Percentiles rank a stretch among this genome's conserved stretches.
phyloP scores from a whole-genome alignment of 1,140 invertebrate genomes.

The Telenomus remus region DNA sequence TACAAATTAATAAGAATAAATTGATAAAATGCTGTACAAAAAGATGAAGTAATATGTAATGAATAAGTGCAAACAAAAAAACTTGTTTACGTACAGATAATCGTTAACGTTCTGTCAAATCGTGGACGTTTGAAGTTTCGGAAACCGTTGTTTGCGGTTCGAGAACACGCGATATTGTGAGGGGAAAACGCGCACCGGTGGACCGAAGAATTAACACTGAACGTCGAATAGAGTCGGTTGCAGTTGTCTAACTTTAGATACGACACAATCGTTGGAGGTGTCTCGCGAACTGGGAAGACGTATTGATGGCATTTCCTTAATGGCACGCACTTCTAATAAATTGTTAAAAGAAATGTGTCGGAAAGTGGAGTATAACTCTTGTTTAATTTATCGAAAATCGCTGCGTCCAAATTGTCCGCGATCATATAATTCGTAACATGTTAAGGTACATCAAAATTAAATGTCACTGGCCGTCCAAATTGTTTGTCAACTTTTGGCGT shows the following conservation, averaged over 20 bases:
- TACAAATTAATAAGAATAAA: too few relatives aligned
- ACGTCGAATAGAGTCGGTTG: slow-evolving; percentile 48
- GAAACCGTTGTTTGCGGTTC: slow-evolving; percentile 15
- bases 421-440: slow-evolving; percentile 29
- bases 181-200: slow-evolving; percentile 44
- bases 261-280: slow-evolving; percentile 51
- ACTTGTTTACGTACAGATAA: slow-evolving; percentile 13
- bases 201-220: slow-evolving; percentile 56
- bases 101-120: slow-evolving; percentile 1
- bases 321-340: slow-evolving; percentile 43
- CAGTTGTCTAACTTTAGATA: slow-evolving; percentile 59
- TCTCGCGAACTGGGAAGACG: slow-evolving; percentile 40
- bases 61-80: too few relatives aligned
- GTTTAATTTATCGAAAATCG: slow-evolving; percentile 26
- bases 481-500: slow-evolving; percentile 13
- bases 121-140: neutral
- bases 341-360: slow-evolving; percentile 50
- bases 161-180: slow-evolving; percentile 22
- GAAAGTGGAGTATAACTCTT: slow-evolving; percentile 47
- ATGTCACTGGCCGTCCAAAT: slow-evolving; percentile 18
- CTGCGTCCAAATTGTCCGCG: slow-evolving; percentile 24
- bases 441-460: slow-evolving; percentile 27
- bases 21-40: too few relatives aligned
- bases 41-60: too few relatives aligned
- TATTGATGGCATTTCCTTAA: slow-evolving; percentile 56